Evolutionary conservation across 1,140 invertebrate genomes (phyloP).

Genomic region (Cepaea nemoralis): DNA sequence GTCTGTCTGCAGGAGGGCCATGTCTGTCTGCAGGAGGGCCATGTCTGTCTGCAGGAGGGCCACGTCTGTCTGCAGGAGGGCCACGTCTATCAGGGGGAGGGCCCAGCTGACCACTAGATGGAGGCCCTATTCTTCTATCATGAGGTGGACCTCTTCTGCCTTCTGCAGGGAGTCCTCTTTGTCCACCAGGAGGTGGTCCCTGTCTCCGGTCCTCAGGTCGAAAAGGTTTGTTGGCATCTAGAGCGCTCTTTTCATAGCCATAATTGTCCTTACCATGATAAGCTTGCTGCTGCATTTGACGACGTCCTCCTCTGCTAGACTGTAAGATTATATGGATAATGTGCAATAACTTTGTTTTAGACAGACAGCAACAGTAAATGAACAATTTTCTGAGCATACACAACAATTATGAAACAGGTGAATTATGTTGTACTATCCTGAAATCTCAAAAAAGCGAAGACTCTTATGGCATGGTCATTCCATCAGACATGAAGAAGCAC

Average conservation of each 20-base stretch:
- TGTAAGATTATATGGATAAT: too few relatives aligned
- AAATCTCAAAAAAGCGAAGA: too few relatives aligned
- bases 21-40: conserved; percentile 33
- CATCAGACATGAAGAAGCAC: too few relatives aligned
- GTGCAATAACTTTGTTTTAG: too few relatives aligned
- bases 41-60: conserved; percentile 26
- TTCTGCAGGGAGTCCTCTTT: conserved; percentile 47
- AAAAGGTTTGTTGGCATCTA: conserved; percentile 31
- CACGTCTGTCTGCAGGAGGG: conserved; percentile 27
- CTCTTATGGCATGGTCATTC: too few relatives aligned
- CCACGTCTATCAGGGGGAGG: conserved; percentile 38
- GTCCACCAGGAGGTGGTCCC: conserved; percentile 35
- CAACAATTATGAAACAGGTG: too few relatives aligned
- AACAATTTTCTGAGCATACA: too few relatives aligned
- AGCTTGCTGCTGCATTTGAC: background rate
- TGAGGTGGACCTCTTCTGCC: conserved; percentile 39
- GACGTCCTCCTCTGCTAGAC: conserved; percentile 28
- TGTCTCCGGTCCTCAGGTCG: conserved; percentile 37
- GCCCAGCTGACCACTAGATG: conserved; percentile 40
- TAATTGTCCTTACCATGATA: conserved; percentile 39
- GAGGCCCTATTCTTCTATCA: conserved; percentile 43
- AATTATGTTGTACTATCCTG: too few relatives aligned
- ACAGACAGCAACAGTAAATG: too few relatives aligned
- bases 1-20: conserved; percentile 43
- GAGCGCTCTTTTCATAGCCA: conserved; percentile 38